Evolutionary conservation across 2,113 vertebrate genomes (phyloP).

Genomic region (Ellobius talpinus): DNA sequence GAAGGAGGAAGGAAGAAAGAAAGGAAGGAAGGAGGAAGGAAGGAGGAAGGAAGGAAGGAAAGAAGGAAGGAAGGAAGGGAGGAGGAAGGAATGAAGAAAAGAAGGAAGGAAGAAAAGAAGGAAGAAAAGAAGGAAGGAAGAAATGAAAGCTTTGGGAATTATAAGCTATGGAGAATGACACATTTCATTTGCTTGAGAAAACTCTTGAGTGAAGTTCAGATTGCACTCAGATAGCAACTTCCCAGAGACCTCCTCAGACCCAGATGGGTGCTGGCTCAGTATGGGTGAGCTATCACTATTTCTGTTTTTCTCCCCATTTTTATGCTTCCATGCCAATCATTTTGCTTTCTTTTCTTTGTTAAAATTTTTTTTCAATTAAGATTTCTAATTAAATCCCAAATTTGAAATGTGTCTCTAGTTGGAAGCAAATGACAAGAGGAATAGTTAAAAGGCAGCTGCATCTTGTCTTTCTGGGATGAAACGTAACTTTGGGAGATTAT

Average conservation of each 20-base stretch:
- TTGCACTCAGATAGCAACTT: background rate
- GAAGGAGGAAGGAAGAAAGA: too few relatives aligned
- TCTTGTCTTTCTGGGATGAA: constrained; percentile 27
- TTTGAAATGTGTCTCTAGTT: constrained; percentile 20
- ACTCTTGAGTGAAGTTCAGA: background rate
- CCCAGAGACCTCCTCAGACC: background rate
- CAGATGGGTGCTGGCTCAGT: background rate
- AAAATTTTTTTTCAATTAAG: constrained; percentile 61
- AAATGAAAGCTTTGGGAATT: background rate
- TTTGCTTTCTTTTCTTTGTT: background rate
- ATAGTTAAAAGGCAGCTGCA: constrained; percentile 31
- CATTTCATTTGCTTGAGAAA: background rate
- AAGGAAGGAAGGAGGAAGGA: too few relatives aligned
- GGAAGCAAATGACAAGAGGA: constrained; percentile 19
- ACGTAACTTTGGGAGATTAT: background rate
- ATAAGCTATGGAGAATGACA: background rate
- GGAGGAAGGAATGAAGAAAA: too few relatives aligned
- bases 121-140: too few relatives aligned
- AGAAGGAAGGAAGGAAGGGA: too few relatives aligned
- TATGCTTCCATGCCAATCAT: background rate
- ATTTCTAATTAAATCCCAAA: constrained; percentile 68
- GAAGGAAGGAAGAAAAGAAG: too few relatives aligned
- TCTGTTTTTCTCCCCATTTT: background rate
- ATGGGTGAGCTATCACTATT: background rate
- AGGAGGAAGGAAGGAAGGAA: too few relatives aligned